phyloP scores from a whole-genome alignment of 2,888 invertebrate species.

The Lamproptera curius region DNA sequence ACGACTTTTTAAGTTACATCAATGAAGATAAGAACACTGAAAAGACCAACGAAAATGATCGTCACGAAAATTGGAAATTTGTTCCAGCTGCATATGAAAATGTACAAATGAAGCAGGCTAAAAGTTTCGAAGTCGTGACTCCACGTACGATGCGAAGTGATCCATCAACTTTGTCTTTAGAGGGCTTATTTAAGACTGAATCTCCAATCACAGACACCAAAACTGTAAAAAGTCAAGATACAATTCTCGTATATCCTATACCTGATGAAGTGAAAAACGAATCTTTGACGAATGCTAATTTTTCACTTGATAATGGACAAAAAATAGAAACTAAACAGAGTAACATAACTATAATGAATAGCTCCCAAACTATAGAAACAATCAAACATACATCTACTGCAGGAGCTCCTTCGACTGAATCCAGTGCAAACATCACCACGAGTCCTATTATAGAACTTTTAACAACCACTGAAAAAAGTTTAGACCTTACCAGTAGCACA shows the following conservation, averaged over 20 bases:
- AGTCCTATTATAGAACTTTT: slow-evolving; percentile 40
- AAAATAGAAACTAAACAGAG: too few relatives aligned
- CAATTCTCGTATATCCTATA: slow-evolving; percentile 68
- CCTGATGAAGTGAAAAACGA: slow-evolving; percentile 53
- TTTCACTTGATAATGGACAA: slow-evolving; percentile 36
- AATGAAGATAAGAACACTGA: slow-evolving; percentile 59
- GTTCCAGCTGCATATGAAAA: slow-evolving; percentile 71
- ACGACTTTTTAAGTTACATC: slow-evolving; percentile 59
- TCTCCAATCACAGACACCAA: slow-evolving; percentile 52
- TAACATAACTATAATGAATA: background rate
- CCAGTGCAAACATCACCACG: too few relatives aligned
- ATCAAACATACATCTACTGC: slow-evolving; percentile 35
- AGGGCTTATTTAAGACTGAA: slow-evolving; percentile 81
- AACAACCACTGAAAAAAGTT: slow-evolving; percentile 31
- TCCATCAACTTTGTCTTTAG: slow-evolving; percentile 82
- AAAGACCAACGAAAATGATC: slow-evolving; percentile 39
- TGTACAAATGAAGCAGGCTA: slow-evolving; percentile 46
- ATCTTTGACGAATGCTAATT: slow-evolving; percentile 35
- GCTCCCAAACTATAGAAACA: slow-evolving; percentile 25
- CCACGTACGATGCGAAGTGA: slow-evolving; percentile 64
- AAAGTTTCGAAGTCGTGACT: slow-evolving; percentile 58
- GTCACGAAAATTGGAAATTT: slow-evolving; percentile 58
- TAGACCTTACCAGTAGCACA: slow-evolving; percentile 20
- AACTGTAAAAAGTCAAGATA: slow-evolving; percentile 46
- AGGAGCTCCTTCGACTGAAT: slow-evolving; percentile 26